These are phyloP conservation scores for Pyrgilauda ruficollis DNA, from an alignment of 2,113 vertebrate genomes.

Conservation along the genomic window DNA sequence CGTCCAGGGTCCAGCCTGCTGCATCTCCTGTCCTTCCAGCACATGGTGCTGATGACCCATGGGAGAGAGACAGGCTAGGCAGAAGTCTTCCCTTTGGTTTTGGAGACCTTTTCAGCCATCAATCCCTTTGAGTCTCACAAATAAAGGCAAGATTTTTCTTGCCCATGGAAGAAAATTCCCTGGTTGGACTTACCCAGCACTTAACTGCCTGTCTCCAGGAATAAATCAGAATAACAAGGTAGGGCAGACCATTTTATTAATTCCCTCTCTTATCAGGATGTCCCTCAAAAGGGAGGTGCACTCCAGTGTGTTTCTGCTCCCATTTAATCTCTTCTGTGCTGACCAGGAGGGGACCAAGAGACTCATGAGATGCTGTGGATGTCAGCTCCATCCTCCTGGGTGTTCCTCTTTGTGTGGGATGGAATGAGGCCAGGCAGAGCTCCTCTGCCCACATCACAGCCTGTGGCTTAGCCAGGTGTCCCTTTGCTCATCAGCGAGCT, in stretches of 20 bases:
- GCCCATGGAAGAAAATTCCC: not conserved
- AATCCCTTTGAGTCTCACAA: not conserved
- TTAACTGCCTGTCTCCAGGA: not conserved
- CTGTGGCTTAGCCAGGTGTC: not conserved
- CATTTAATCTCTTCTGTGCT: not conserved
- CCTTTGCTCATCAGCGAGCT: not conserved
- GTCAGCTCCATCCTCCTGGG: not conserved
- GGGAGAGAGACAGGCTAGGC: not conserved
- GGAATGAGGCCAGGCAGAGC: not conserved
- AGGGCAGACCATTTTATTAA: not conserved
- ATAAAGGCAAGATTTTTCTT: not conserved
- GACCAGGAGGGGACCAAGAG: not conserved
- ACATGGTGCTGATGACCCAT: rapidly evolving
- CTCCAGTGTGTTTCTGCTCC: not conserved
- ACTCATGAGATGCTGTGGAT: not conserved
- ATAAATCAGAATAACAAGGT: not conserved
- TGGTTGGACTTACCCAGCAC: not conserved
- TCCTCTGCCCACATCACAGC: not conserved
- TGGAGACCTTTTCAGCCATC: not conserved
- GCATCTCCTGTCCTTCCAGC: not conserved
- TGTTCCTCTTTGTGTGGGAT: not conserved
- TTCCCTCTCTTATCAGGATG: not conserved
- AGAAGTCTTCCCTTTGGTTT: not conserved
- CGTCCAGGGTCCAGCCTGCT: not conserved
- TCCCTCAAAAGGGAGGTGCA: not conserved